Percentiles rank a stretch among this genome's conserved stretches.
Evolutionary conservation across 1,140 invertebrate species (phyloP).

Genomic region (Diabrotica undecimpunctata): DNA sequence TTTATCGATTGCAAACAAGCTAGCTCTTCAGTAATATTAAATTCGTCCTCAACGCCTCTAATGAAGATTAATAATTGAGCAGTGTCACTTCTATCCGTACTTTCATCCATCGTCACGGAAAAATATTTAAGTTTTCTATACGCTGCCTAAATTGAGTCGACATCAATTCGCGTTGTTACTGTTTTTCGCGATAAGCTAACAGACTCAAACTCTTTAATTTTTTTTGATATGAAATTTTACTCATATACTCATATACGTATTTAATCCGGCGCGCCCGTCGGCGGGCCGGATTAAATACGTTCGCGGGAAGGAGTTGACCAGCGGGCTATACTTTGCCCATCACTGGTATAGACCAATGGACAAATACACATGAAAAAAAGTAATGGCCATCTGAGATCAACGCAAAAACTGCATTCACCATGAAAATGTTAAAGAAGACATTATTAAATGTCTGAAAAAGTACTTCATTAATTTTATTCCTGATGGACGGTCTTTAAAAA

Average conservation of each 20-base stretch:
- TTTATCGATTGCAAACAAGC: slow-evolving; percentile 34
- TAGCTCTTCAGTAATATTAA: slow-evolving; percentile 42
- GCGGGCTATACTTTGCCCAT: too few species aligned
- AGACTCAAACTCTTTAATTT: background rate
- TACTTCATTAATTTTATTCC: too few species aligned
- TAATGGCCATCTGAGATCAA: too few species aligned
- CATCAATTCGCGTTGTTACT: background rate
- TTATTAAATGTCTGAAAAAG: too few species aligned
- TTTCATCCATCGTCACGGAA: slow-evolving; percentile 41
- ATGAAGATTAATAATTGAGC: slow-evolving; percentile 37
- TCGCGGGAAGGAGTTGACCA: too few species aligned
- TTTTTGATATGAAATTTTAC: background rate
- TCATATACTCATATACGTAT: background rate
- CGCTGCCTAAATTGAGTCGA: background rate
- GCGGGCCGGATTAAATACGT: too few species aligned
- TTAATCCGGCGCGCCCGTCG: too few species aligned
- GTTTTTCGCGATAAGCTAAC: background rate
- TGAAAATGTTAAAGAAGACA: too few species aligned
- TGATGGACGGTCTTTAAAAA: too few species aligned
- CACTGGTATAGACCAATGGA: too few species aligned
- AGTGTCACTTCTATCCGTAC: slow-evolving; percentile 39
- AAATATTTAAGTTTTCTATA: slow-evolving; percentile 32
- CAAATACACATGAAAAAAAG: too few species aligned
- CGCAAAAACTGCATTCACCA: too few species aligned
- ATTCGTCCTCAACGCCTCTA: slow-evolving; percentile 36